Evolutionary conservation across 30 jellyfish, hydroid and myxozoan species (phyloP), one percentile per base, ranked within the genome.

Genomic region (Chrysaora quinquecirrha): DNA sequence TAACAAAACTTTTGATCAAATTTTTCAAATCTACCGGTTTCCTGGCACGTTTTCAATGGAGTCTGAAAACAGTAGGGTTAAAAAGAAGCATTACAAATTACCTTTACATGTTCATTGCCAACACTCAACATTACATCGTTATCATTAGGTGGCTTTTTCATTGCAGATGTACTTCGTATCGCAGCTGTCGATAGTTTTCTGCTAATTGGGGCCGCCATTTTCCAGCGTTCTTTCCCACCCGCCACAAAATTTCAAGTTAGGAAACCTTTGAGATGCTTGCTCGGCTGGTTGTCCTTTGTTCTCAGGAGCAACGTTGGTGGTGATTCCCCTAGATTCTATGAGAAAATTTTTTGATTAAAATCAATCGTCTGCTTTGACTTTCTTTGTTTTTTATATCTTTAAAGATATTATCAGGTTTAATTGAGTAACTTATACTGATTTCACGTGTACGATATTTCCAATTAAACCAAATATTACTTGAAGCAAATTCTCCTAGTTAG

Each of bases 121-220:
- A 32, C 38, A 54, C 88, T 79, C 31, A 84, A 64, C 61, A 79
- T 65, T 38, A 66, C 93, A 47, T 78, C 89, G 25, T 68, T 72
- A 24, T 72, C 87, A 30, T 54, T 52, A 9, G 92, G 93, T 34
- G 96, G 96, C 63, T 71, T 87, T 21, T 76, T 77, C 89, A 76
- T 82, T 33, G 92, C 88, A 14, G 86, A 46, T 3, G 89, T 48
- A 27, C 86, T 77, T 31, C 64, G 66, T 22, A 87, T 67, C 12
- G 89, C 89, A 1, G 89, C 82, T 35, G 93, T 56, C 3, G 97
- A 89, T 21, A 73, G 50, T 71, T 81, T 89, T 50, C 97, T 74
- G 64, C 82, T 82, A 22, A 81, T 83, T 16, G 97, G 97, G 77
- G 97, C 97, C 60, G 97, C 91, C 97, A 89, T 89, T n/a, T 67